phyloP scores from a whole-genome alignment of 2,797 vertebrate genomes.

The Natrix natrix region DNA sequence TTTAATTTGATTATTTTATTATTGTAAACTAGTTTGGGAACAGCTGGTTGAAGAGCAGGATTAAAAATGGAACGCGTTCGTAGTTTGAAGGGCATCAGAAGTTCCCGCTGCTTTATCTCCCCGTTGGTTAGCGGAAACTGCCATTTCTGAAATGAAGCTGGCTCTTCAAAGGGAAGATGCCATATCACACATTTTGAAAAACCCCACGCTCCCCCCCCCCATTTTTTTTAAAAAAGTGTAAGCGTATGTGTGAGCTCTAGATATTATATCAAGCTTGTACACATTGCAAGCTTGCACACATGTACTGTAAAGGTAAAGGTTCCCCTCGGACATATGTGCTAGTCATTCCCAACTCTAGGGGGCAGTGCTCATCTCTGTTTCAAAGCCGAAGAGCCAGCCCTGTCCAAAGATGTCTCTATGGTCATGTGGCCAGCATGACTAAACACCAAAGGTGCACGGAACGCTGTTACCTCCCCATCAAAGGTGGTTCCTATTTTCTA shows the following conservation, averaged over 20 bases:
- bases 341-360: too few relatives aligned
- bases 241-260: not conserved
- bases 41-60: slow-evolving; percentile 6
- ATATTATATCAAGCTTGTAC: not conserved
- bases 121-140: not conserved
- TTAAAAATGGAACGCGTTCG: not conserved
- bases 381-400: too few relatives aligned
- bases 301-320: not conserved
- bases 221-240: not conserved
- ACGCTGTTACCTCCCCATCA: too few relatives aligned
- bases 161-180: not conserved
- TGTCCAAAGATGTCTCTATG: too few relatives aligned
- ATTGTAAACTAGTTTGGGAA: not conserved
- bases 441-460: too few relatives aligned
- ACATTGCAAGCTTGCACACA: not conserved
- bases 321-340: too few relatives aligned
- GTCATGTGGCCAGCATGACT: too few relatives aligned
- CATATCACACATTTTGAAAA: not conserved
- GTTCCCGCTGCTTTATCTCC: not conserved
- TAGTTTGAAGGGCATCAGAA: not conserved
- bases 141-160: not conserved
- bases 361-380: too few relatives aligned
- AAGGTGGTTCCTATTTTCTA: too few relatives aligned
- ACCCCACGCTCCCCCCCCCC: fast-evolving
- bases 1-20: slow-evolving; percentile 33